Conservation (phyloP, 1,140 invertebrate genomes). For the Whitmania pigra region DNA sequence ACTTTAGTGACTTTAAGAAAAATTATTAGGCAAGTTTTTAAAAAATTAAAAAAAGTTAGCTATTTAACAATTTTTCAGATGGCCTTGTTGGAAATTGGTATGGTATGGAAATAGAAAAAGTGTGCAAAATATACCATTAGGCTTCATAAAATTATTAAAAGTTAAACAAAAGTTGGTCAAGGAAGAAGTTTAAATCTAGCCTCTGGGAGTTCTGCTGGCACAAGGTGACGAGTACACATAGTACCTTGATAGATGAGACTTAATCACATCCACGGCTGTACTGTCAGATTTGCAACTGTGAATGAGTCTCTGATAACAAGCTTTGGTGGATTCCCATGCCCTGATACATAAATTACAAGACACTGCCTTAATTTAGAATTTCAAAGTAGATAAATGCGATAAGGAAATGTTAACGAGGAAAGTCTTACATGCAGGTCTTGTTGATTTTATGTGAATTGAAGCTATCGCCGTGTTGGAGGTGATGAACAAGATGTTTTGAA, state of each 20-base stretch:
- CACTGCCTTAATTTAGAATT: neutral
- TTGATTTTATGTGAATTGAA: constrained; percentile 5
- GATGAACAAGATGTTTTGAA: constrained; percentile 10
- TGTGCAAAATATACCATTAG: too few species aligned
- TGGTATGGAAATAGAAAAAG: too few species aligned
- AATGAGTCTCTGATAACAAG: neutral
- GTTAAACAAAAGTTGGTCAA: too few species aligned
- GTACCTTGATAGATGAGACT: neutral
- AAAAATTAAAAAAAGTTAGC: too few species aligned
- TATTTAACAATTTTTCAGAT: too few species aligned
- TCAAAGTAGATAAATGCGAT: neutral
- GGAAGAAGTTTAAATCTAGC: neutral
- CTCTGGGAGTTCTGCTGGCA: constrained; percentile 4
- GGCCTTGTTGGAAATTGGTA: too few species aligned
- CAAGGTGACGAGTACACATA: constrained; percentile 8
- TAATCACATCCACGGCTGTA: neutral
- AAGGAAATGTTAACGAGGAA: neutral
- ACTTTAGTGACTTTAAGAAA: too few species aligned
- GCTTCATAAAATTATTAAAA: too few species aligned
- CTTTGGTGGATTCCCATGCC: neutral
- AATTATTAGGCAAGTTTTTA: too few species aligned
- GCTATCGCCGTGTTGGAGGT: constrained; percentile 4
- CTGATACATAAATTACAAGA: neutral
- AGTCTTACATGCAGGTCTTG: neutral
- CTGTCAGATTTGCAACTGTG: neutral